Conservation (phyloP, 2,113 vertebrate genomes). For the Nannobrachium achirus region DNA sequence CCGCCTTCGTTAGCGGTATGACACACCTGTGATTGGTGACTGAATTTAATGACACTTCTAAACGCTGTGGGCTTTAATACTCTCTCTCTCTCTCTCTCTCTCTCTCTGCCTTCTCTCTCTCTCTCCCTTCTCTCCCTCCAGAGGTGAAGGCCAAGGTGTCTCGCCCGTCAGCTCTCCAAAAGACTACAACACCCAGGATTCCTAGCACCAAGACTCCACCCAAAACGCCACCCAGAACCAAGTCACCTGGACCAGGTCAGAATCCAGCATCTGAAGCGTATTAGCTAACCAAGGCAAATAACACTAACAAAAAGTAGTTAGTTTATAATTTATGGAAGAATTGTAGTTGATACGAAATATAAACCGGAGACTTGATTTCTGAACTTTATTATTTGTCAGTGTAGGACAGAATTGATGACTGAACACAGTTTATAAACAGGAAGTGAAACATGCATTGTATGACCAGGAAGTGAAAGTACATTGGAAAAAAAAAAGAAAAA, state of each 20-base stretch:
- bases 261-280: neutral
- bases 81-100: neutral
- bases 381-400: no score
- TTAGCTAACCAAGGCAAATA: neutral
- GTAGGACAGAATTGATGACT: no score
- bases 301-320: neutral
- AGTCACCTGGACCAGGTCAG: slow-evolving; percentile 70
- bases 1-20: slow-evolving; percentile 73
- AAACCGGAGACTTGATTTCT: no score
- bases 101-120: slow-evolving; percentile 3
- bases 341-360: no score
- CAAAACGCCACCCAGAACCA: slow-evolving; percentile 60
- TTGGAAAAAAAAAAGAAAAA: no score
- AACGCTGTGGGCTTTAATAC: no score
- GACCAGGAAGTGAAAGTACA: no score
- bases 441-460: no score
- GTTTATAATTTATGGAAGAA: neutral
- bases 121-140: slow-evolving; percentile 37
- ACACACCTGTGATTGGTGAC: neutral
- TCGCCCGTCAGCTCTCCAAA: slow-evolving; percentile 46
- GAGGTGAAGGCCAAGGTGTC: slow-evolving; percentile 68
- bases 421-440: no score
- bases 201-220: slow-evolving; percentile 55
- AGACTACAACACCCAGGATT: slow-evolving; percentile 53
- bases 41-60: neutral